Evolutionary conservation across 1,140 invertebrate species (phyloP).

Genomic region (Aphidius gifuensis): DNA sequence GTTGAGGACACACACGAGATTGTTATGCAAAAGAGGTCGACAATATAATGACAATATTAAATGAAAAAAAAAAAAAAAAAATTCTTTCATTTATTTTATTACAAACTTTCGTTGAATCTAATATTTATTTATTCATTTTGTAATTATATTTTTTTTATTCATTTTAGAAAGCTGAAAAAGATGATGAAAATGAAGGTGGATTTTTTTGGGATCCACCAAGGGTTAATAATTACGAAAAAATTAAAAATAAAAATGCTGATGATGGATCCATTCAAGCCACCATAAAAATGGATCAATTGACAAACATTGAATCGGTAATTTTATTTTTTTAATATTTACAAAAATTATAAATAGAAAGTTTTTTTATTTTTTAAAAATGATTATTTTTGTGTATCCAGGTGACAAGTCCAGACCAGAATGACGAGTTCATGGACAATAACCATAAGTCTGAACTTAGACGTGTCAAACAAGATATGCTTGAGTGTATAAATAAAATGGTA

Average conservation of each 20-base stretch:
- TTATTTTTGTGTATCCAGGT: background rate
- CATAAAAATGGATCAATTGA: constrained; percentile 46
- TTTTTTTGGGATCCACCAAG: constrained; percentile 49
- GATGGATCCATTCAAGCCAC: constrained; percentile 49
- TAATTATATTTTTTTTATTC: too few relatives aligned
- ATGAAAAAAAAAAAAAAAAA: too few relatives aligned
- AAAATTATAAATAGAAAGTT: background rate
- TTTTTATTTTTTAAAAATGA: background rate
- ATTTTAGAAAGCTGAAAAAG: constrained; percentile 35
- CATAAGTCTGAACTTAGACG: constrained; percentile 45
- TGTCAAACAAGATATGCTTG: constrained; percentile 52
- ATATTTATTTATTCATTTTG: too few relatives aligned
- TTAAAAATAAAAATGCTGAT: constrained; percentile 36
- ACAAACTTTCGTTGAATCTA: too few relatives aligned
- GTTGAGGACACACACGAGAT: constrained; percentile 33
- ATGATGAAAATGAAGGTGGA: constrained; percentile 38
- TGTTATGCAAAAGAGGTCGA: constrained; percentile 46
- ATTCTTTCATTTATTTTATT: too few relatives aligned
- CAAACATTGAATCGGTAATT: constrained; percentile 39
- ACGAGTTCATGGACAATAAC: constrained; percentile 44
- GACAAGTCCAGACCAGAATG: constrained; percentile 30
- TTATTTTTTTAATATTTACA: constrained; percentile 5
- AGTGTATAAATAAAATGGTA: constrained; percentile 51
- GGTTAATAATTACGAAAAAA: constrained; percentile 34
- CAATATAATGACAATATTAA: constrained; percentile 37